Evolutionary conservation across 30 jellyfish, hydroid and myxozoan genomes (phyloP), one percentile per base, ranked within the genome.

Genomic region (Pelagia noctiluca): DNA sequence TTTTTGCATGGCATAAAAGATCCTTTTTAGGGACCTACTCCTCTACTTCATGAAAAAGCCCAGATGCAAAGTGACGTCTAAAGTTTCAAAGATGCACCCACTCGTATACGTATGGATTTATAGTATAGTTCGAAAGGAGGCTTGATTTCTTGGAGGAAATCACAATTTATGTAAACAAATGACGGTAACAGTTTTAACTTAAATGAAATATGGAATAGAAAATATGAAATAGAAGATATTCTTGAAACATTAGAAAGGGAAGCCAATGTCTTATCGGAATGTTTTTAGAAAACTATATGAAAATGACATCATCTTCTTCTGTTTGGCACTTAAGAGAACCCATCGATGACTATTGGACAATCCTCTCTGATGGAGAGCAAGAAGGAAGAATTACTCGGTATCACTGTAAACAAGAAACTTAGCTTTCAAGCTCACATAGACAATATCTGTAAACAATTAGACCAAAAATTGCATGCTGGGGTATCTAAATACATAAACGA

Each of bases 221-320:
- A n/a, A n/a, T 52, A 52, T 52, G 68, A 52, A 52, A 52, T 52
- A 52, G 26, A 52, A 10, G 21, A 52, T 3, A 4, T 52, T 52
- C 68, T 8, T 25, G 68, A 52, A 52, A 52, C 68, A 52, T 52
- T 52, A 52, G 68, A 52, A 19, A 19, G 68, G 68, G 68, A 52
- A 25, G 68, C 68, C 68, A 52, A 52, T 52, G 7, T 52, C 26
- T 52, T 52, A 52, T 52, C 68, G 68, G 68, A 52, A 52, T 52
- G 68, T 52, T 52, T 30, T 25, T 52, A 52, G 68, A 52, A 3
- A 52, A 52, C 26, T 52, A 52, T 52, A 52, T 52, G 68, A 52
- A 52, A 52, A 52, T 52, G 68, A 52, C 21, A 30, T 52, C 68
- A 52, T 52, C 68, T 52, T 52, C 68, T 52, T 52, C 16, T 52